phyloP scores from a whole-genome alignment of 2,113 vertebrate genomes.

The Antechinus flavipes region DNA sequence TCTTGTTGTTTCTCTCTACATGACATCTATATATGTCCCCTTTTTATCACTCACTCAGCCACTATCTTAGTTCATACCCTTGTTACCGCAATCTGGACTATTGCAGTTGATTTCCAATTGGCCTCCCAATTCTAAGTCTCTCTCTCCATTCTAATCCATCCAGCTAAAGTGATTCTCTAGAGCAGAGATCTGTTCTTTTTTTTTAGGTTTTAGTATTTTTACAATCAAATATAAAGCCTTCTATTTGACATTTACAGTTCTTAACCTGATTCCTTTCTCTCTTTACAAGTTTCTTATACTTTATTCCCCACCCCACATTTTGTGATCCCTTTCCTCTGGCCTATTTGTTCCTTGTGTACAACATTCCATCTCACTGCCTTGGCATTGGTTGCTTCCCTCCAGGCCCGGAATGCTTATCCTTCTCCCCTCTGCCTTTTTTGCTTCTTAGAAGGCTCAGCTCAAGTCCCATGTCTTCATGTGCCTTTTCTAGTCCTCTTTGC shows the following conservation, averaged over 20 bases:
- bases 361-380: not conserved
- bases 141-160: not conserved
- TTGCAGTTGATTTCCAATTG: not conserved
- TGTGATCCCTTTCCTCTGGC: not conserved
- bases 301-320: not conserved
- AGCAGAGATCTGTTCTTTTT: not conserved
- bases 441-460: not conserved
- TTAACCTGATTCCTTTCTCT: not conserved
- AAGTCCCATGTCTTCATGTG: not conserved
- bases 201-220: not conserved
- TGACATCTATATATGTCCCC: not conserved
- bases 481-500: not conserved
- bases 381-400: not conserved
- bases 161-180: not conserved
- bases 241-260: not conserved
- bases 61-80: not conserved
- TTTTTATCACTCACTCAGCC: not conserved
- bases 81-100: not conserved
- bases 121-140: not conserved
- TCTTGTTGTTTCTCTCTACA: not conserved
- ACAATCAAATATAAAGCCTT: not conserved
- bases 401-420: not conserved
- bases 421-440: not conserved
- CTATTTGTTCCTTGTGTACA: not conserved
- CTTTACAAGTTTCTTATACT: not conserved